Base-by-base conservation (phyloP, 2,888 invertebrate species). In the Epiblema foenella region DNA sequence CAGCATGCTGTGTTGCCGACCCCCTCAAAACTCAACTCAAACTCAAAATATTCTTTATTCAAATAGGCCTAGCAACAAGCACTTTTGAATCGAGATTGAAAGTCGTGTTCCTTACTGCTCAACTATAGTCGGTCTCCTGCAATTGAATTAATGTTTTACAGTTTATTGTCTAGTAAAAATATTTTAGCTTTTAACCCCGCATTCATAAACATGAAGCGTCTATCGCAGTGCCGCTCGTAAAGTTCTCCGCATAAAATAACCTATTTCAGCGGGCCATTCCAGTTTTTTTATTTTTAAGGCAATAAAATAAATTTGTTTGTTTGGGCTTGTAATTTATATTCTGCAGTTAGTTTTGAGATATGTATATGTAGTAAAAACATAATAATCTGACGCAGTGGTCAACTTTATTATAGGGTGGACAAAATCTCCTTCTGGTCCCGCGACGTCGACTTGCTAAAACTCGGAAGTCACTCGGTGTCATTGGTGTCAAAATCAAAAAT, bases 271-370 rank as follows among this genome's bases (percentile, higher is more conserved):
- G 46, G 8, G n/a, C 46, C 46, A 46, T 46, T 46, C 46, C 46
- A 12, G 46, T 46, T 46, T 46, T 46, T 46, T 46, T 46, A 46
- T 46, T 46, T 46, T 46, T 46, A n/a, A 46, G 46, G 46, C 46
- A 46, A 46, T 46, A 46, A 46, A 46, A 46, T 46, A 46, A 46
- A 46, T 46, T n/a, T n/a, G 46, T 42, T 42, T 42, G 42, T 46
- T 46, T 15, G n/a, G n/a, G 46, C n/a, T 46, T n/a, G 46, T 46
- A 46, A n/a, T n/a, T 46, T n/a, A n/a, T 46, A n/a, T 46, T n/a
- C 46, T 46, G 46, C n/a, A 46, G 46, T 8, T 46, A 46, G 46
- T n/a, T 46, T n/a, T 46, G 1, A 5, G 46, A 20, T 10, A 52
- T 8, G 3, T 33, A 63, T 1, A 33, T 29, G 29, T 29, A 4